Evolutionary conservation across 2,888 invertebrate genomes (phyloP).

Genomic region (Papilio protenor): DNA sequence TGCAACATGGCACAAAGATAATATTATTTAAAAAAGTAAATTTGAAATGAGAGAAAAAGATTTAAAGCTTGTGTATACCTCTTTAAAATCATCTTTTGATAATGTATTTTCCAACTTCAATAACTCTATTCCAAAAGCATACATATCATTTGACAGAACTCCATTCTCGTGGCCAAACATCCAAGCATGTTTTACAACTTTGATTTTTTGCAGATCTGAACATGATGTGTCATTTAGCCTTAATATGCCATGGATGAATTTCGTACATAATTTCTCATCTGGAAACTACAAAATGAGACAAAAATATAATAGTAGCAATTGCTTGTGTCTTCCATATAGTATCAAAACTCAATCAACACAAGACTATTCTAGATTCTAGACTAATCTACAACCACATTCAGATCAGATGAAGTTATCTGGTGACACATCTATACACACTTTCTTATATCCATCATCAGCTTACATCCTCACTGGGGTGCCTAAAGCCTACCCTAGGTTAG

Average conservation of each 20-base stretch:
- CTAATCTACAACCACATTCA: no score
- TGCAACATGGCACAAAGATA: neutral
- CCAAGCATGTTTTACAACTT: constrained; percentile 74
- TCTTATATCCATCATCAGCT: no score
- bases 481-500: no score
- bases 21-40: neutral
- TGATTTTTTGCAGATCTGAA: constrained; percentile 64
- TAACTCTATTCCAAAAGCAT: constrained; percentile 72
- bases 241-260: constrained; percentile 72
- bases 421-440: no score
- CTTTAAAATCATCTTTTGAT: constrained; percentile 60
- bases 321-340: constrained; percentile 54
- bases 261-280: constrained; percentile 71
- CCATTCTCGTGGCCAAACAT: constrained; percentile 70
- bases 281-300: constrained; percentile 62
- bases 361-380: no score
- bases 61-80: constrained; percentile 58
- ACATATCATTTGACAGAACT: constrained; percentile 71
- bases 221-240: constrained; percentile 62
- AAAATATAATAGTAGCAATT: no score
- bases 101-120: constrained; percentile 66
- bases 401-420: no score
- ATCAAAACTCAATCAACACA: no score
- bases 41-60: no score
- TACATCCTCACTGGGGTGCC: no score